Base-by-base conservation (phyloP, 2,113 vertebrate genomes). In the Lagopus muta region DNA sequence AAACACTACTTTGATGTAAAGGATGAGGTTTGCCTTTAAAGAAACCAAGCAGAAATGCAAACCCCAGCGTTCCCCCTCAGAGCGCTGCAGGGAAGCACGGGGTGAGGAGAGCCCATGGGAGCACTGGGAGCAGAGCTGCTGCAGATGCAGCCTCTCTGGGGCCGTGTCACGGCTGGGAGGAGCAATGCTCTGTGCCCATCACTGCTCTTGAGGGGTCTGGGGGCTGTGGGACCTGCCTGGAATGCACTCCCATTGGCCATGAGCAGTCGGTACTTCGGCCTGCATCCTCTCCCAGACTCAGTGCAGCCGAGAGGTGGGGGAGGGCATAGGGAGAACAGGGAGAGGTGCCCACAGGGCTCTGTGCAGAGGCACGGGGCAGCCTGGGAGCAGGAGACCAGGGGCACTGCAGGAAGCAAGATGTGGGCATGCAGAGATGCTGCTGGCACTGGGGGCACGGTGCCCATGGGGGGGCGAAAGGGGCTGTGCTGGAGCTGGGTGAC, bases 1-100 rank as follows among this genome's bases (percentile, higher is more conserved):
- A 92, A 94, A 86, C 55, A n/a, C 48, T 42, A 89, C 88, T 97
- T 96, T 89, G 92, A 93, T 93, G 92, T 84, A 95, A 94, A 93
- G 82, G 90, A 93, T 85, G 92, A 87, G 80, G 85, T 80, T 91
- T 93, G 81, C 72, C 81, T 94, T 95, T 67, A 78, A 90, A 96
- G 90, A 87, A 91, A 88, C 55, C 69, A 79, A 50, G 10, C 22
- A 82, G 85, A 88, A 94, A 92, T 40, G 54, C 72, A 66, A 88
- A 71, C 12, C 79, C 43, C 82, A 88, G 58, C 43, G 55, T 50
- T 86, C 12, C 52, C 64, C 75, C 0, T 83, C 8, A 0, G 73
- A 89, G 82, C 30, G 67, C 27, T 4, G 0, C 74, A 48, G 47
- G 57, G 83, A 69, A 89, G 40, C 3, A 0, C 66, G 84, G 4